phyloP scores from a whole-genome alignment of 2,888 invertebrate species.

The Thalpophila matura region DNA sequence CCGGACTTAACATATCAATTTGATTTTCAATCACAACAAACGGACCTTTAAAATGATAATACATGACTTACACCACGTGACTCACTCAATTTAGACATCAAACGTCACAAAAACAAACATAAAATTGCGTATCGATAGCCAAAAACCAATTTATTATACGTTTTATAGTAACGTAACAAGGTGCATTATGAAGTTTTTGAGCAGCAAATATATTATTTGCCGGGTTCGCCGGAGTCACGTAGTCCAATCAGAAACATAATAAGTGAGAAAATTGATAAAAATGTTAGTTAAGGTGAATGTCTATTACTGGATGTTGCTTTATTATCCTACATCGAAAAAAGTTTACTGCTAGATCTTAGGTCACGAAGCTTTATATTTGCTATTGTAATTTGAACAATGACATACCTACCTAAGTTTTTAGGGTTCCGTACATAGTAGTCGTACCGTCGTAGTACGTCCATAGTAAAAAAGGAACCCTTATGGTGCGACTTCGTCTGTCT shows the following conservation, averaged over 20 bases:
- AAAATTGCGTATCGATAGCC: constrained; percentile 13
- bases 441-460: too few species aligned
- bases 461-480: too few species aligned
- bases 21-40: constrained; percentile 56
- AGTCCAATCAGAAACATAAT: constrained; percentile 63
- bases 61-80: constrained; percentile 48
- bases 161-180: constrained; percentile 52
- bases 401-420: too few species aligned
- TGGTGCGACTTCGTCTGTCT: too few species aligned
- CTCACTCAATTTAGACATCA: constrained; percentile 60
- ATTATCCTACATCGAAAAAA: constrained; percentile 38
- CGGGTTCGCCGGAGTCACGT: constrained; percentile 56
- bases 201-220: constrained; percentile 39
- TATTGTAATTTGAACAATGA: constrained; percentile 9
- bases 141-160: constrained; percentile 33
- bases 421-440: too few species aligned
- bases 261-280: constrained; percentile 61
- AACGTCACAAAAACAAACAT: constrained; percentile 54
- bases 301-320: constrained; percentile 26
- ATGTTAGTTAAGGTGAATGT: constrained; percentile 47
- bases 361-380: constrained; percentile 48
- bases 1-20: constrained; percentile 63
- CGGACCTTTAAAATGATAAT: constrained; percentile 44
- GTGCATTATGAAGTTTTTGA: constrained; percentile 38
- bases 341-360: constrained; percentile 35